Percentiles rank a stretch among this genome's conserved stretches.
Conservation (phyloP, 2,888 invertebrate genomes). For the Hypercompe scribonia region DNA sequence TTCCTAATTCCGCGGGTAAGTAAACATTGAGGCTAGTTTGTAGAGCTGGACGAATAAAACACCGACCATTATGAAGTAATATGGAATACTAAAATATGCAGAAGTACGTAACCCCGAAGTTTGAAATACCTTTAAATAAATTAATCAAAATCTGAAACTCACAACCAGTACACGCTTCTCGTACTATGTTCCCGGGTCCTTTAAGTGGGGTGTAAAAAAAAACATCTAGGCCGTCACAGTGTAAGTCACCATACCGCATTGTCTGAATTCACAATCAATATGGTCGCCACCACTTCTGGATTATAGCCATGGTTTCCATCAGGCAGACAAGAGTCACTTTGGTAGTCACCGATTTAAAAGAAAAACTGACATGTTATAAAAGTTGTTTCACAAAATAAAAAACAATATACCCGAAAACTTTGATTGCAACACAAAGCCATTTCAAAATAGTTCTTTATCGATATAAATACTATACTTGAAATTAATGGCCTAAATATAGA, state of each 20-base stretch:
- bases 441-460: neutral
- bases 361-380: too few relatives aligned
- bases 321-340: too few relatives aligned
- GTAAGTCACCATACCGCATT: too few relatives aligned
- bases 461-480: neutral
- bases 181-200: too few relatives aligned
- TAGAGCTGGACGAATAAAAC: neutral
- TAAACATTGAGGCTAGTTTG: neutral
- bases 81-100: neutral
- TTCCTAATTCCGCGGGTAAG: neutral
- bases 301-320: too few relatives aligned
- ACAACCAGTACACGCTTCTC: too few relatives aligned
- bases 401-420: neutral
- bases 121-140: neutral
- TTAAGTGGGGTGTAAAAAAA: too few relatives aligned
- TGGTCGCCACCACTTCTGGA: too few relatives aligned
- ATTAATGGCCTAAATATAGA: neutral
- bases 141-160: too few relatives aligned
- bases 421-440: neutral
- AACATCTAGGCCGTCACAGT: too few relatives aligned
- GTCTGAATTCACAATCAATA: too few relatives aligned
- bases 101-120: neutral
- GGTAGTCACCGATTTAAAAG: too few relatives aligned
- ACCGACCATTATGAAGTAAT: neutral
- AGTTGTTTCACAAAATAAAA: neutral